Evolutionary conservation across 1,140 invertebrate genomes (phyloP).

Genomic region (Eumeta japonica): DNA sequence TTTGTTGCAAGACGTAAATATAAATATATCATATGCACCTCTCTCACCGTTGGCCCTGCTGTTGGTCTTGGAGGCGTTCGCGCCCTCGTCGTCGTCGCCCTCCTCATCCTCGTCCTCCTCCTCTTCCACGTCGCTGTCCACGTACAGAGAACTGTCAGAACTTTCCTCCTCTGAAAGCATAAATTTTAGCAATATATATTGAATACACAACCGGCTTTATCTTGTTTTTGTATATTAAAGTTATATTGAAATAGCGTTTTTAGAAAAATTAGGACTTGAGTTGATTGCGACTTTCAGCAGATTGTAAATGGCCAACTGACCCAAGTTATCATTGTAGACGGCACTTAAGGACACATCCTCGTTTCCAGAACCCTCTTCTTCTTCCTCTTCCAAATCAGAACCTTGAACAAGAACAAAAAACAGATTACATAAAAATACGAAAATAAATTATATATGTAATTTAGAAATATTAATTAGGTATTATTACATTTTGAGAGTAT

Average conservation of each 20-base stretch:
- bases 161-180: conserved; percentile 62
- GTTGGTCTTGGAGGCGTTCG: no score
- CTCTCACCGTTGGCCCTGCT: no score
- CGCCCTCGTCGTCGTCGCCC: conserved; percentile 60
- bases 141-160: conserved; percentile 64
- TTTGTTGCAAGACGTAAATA: no score
- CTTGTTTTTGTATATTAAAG: conserved; percentile 15
- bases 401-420: conserved; percentile 44
- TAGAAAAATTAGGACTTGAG: no score
- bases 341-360: conserved; percentile 67
- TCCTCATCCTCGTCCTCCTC: conserved; percentile 63
- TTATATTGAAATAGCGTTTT: no score
- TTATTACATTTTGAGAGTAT: not conserved
- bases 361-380: conserved; percentile 64
- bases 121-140: conserved; percentile 65
- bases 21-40: no score
- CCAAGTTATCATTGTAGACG: conserved; percentile 72
- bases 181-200: not conserved
- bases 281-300: no score
- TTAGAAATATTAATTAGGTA: not conserved
- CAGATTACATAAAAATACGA: conserved; percentile 24
- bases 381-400: conserved; percentile 61
- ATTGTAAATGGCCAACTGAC: no score
- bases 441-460: conserved; percentile 26
- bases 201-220: not conserved